Conservation (phyloP, 1,140 invertebrate genomes). For the Nautilus pompilius region DNA sequence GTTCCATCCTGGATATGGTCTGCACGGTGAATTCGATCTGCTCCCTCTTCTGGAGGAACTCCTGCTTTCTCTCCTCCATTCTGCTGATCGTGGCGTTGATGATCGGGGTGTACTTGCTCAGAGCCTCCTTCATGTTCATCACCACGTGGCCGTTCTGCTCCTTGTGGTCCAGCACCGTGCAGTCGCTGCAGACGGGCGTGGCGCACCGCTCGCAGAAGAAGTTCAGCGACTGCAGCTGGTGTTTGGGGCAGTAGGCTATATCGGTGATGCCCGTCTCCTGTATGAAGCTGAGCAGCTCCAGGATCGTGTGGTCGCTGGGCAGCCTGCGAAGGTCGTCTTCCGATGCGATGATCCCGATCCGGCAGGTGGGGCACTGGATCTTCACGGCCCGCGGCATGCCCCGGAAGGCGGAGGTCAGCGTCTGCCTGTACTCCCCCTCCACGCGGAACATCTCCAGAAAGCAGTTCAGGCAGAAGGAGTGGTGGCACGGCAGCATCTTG, state of each 20-base stretch:
- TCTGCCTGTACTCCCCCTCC: conserved; percentile 45
- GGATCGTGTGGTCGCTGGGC: conserved; percentile 46
- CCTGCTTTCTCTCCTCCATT: conserved; percentile 26
- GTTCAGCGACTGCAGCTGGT: conserved; percentile 47
- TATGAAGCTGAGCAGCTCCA: conserved; percentile 39
- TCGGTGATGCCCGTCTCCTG: conserved; percentile 34
- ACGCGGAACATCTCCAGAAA: conserved; percentile 54
- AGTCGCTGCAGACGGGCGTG: conserved; percentile 47
- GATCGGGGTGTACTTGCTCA: conserved; percentile 44
- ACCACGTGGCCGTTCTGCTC: conserved; percentile 43
- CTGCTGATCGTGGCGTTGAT: conserved; percentile 37
- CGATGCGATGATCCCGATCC: conserved; percentile 88
- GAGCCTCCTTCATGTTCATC: conserved; percentile 44
- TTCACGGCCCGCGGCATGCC: conserved; percentile 46
- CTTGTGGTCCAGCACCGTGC: conserved; percentile 49
- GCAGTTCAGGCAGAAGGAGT: conserved; percentile 59
- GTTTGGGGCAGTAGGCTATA: conserved; percentile 43
- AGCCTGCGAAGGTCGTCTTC: conserved; percentile 40
- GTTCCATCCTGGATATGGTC: conserved; percentile 38
- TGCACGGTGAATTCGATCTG: conserved; percentile 34
- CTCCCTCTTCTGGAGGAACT: conserved; percentile 27
- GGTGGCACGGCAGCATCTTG: conserved; percentile 52
- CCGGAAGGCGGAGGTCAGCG: conserved; percentile 42
- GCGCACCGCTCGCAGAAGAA: conserved; percentile 52
- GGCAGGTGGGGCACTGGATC: conserved; percentile 74